Percentiles rank a stretch among this genome's conserved stretches.
These are phyloP conservation scores for Apis mellifera DNA, from an alignment of 1,140 invertebrate species.

Conservation along the genomic window DNA sequence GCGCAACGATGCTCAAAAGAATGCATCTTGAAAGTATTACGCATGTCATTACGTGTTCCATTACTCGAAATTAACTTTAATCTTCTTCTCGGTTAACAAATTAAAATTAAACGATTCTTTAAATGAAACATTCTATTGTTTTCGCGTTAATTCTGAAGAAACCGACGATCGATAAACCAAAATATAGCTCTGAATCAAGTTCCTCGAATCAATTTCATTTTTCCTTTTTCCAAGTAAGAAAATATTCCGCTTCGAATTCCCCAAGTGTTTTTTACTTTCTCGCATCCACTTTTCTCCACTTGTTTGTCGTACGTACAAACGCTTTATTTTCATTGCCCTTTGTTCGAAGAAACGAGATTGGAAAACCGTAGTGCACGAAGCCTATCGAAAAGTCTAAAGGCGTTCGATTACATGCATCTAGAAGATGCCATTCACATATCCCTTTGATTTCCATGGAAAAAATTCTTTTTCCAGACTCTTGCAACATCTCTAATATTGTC, in stretches of 20 bases:
- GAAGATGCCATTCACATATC: background rate
- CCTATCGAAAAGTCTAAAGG: conserved; percentile 31
- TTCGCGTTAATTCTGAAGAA: background rate
- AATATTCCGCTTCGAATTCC: background rate
- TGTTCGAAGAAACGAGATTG: background rate
- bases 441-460: background rate
- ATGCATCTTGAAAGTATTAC: background rate
- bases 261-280: background rate
- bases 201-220: background rate
- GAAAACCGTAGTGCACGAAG: background rate
- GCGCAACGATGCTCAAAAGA: background rate
- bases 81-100: background rate
- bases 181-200: background rate
- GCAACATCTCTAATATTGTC: background rate
- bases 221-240: background rate
- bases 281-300: background rate
- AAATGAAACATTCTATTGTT: background rate
- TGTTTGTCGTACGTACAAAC: conserved; percentile 38
- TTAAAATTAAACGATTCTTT: background rate
- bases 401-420: background rate
- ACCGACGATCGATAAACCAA: background rate
- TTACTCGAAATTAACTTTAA: background rate
- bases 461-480: too few species aligned
- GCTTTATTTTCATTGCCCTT: conserved; percentile 47
- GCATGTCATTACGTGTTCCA: background rate